Percentiles rank a stretch among this genome's conserved stretches.
Evolutionary conservation across 2,113 vertebrate species (phyloP).

Genomic region (Psettodes erumei): DNA sequence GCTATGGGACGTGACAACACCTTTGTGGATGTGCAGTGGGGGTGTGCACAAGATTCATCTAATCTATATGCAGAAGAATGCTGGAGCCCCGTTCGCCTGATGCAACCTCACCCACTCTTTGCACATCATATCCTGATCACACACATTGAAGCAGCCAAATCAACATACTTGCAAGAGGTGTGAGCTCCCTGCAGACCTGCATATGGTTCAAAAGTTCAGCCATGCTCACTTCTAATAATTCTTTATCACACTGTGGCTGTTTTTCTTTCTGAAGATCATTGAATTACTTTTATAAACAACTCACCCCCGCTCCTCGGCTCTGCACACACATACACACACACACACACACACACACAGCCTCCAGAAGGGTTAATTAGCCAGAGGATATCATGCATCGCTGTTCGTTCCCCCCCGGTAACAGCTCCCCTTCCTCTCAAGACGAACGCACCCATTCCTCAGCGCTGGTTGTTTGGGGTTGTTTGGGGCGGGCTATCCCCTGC

Average conservation of each 20-base stretch:
- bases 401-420: conserved; percentile 37
- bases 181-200: background rate
- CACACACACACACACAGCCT: conserved; percentile 26
- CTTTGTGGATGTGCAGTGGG: no score
- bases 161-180: background rate
- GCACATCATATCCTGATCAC: background rate
- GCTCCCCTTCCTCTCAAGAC: conserved; percentile 24
- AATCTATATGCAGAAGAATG: no score
- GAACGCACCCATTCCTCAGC: conserved; percentile 35
- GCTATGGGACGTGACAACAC: no score
- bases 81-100: conserved; percentile 1
- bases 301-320: background rate
- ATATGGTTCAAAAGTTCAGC: conserved; percentile 45
- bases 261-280: conserved; percentile 27
- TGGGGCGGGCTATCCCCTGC: conserved; percentile 43
- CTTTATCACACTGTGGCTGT: background rate
- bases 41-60: no score
- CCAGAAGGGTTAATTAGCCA: conserved; percentile 67
- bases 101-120: background rate
- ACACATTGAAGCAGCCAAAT: conserved; percentile 8
- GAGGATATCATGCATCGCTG: conserved; percentile 47
- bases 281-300: conserved; percentile 32
- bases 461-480: conserved; percentile 60
- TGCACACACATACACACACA: background rate
- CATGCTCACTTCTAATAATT: background rate